Base-by-base conservation (phyloP, 2,113 vertebrate species). In the Falco punctatus region DNA sequence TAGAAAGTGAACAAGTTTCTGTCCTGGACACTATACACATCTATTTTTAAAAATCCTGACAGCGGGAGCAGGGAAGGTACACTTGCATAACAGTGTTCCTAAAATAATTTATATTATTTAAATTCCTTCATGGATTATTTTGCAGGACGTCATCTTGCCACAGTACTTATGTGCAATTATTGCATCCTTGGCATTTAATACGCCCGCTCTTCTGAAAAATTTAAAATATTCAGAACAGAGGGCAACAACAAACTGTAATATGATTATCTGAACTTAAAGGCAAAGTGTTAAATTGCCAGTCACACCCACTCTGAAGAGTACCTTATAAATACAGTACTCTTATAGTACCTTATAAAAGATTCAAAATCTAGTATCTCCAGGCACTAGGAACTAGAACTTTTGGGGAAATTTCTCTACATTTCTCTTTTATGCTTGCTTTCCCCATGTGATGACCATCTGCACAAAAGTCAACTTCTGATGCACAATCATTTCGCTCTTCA, bases 221-320 rank as follows among this genome's bases (percentile, higher is more conserved):
- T 69, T 77, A 54, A 94, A 96, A 54, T 79, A 95, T 97, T 95
- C 78, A 91, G 86, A 92, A 85, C 86, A 95, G 66, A 95, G 92
- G 94, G 69, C 80, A 97, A 94, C 10, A 90, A 77, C 49, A 62
- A 96, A 95, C 59, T 86, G 90, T 67, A 94, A 84, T 21, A 84
- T 10, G 38, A 81, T 66, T 58, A 94, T 87, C 32, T 85, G 69
- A 91, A 65, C 46, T 44, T 59, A 49, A 26, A 61, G 24, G 33
- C 49, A 51, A 78, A 88, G 27, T 51, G 71, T 44, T 91, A 87
- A 20, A 44, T 85, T 58, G 58, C 30, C 71, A 82, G 33, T 59
- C n/a, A 40, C 21, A 58, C 7, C 18, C 70, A 46, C 42, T 38
- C 38, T 38, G 38, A 38, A 38, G 38, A 38, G 38, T 38, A 38